These are phyloP conservation scores for Drosophila pseudoobscura DNA, from an alignment of 1,140 invertebrate genomes.

Conservation along the genomic window DNA sequence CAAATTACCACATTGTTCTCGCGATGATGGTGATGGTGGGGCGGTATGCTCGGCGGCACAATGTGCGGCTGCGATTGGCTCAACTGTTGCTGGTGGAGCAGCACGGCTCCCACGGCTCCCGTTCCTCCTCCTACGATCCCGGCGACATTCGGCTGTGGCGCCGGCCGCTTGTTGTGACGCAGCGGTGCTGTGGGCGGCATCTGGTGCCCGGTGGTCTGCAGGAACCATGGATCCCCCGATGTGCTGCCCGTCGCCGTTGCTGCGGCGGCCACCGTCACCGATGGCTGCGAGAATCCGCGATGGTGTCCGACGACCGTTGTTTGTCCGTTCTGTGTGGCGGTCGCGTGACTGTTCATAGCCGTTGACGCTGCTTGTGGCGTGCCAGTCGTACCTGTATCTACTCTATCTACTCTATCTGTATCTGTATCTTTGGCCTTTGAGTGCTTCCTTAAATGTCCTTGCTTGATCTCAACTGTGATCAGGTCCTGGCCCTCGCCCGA, in stretches of 20 bases:
- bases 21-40: conserved; percentile 78
- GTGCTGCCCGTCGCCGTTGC: conserved; percentile 56
- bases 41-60: conserved; percentile 79
- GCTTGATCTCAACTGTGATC: conserved; percentile 70
- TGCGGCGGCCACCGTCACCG: conserved; percentile 66
- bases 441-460: conserved; percentile 47
- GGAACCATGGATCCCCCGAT: conserved; percentile 83
- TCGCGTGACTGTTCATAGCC: conserved; percentile 83
- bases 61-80: conserved; percentile 83
- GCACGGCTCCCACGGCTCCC: conserved; percentile 30
- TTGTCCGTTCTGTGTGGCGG: conserved; percentile 81
- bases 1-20: conserved; percentile 73
- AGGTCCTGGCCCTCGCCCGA: conserved; percentile 39
- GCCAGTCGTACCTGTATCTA: neutral
- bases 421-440: conserved; percentile 18
- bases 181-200: conserved; percentile 82
- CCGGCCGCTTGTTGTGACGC: conserved; percentile 82
- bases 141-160: conserved; percentile 73
- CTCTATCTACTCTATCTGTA: neutral
- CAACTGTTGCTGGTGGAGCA: conserved; percentile 73
- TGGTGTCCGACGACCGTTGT: conserved; percentile 83
- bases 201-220: conserved; percentile 82
- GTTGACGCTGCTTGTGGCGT: conserved; percentile 16
- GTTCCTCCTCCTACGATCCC: conserved; percentile 19
- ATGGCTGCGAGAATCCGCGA: conserved; percentile 82